Evolutionary conservation across 2,113 vertebrate genomes (phyloP), one percentile per base, ranked within the genome.

Genomic region (Chionis minor): DNA sequence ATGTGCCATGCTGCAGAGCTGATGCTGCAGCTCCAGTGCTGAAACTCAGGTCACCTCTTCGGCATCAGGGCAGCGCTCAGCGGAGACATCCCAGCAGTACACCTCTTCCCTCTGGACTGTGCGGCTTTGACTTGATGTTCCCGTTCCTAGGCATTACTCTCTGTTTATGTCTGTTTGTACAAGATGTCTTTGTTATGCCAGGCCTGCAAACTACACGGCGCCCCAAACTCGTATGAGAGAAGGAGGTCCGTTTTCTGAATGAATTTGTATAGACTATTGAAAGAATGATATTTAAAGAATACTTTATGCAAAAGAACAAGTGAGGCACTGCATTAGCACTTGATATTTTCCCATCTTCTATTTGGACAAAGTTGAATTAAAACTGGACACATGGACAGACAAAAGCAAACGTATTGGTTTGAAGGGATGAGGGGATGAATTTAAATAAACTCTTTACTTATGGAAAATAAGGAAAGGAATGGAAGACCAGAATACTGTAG

Each of bases 1-100:
- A n/a, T 40, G 35, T 88, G 70, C 82, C 78, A 40, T 7, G 2
- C 89, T 89, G 91, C 81, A 58, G 89, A 95, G 81, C 66, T 79
- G 84, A n/a, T 90, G 90, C 90, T 94, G 81, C 70, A 79, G 89
- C 78, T 87, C 91, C 58, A 33, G 33, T 71, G 26, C 77, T 79
- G 78, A 77, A 80, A 54, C 84, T 75, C 38, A 2, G 59, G 81
- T 88, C 87, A 78, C 78, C 88, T 86, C 70, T 85, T 83, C 52
- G 52, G 16, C 54, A 58, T 61, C 67, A 51, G 63, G 10, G 3
- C 65, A 74, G 80, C 56, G 72, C 23, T 89, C 54, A n/a, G 69
- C 74, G 70, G 86, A 75, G 86, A 75, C 71, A 74, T 77, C 61
- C 69, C 42, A 58, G 62, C 54, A 88, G 38, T 84, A 22, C 23